phyloP scores from a whole-genome alignment of 2,888 invertebrate species.

The Hololepta plana region DNA sequence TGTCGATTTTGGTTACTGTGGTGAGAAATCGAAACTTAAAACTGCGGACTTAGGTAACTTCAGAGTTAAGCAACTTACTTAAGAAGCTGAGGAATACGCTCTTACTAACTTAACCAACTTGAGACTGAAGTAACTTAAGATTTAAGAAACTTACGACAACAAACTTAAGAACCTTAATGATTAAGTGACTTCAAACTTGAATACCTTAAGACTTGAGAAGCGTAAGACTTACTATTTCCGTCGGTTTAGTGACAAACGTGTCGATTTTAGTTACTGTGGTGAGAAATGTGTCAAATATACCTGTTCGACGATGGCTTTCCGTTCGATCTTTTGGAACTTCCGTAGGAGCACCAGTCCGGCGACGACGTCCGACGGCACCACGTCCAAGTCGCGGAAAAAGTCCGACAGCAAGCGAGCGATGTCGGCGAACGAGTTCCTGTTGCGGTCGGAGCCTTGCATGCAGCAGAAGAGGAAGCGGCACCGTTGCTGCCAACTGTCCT shows the following conservation, averaged over 20 bases:
- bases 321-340: slow-evolving; percentile 61
- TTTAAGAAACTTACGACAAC: no score
- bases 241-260: slow-evolving; percentile 1
- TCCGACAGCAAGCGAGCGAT: slow-evolving; percentile 68
- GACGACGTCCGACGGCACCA: slow-evolving; percentile 73
- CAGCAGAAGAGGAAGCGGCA: slow-evolving; percentile 70
- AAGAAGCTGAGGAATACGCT: no score
- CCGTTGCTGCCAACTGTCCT: slow-evolving; percentile 74
- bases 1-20: no score
- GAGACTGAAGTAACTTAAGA: slow-evolving; percentile 3
- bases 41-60: no score
- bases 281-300: slow-evolving; percentile 26
- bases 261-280: no score
- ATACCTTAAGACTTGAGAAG: slow-evolving; percentile 1
- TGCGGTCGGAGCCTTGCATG: slow-evolving; percentile 57
- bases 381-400: slow-evolving; percentile 75
- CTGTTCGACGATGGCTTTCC: slow-evolving; percentile 54
- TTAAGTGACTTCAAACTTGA: slow-evolving; percentile 3
- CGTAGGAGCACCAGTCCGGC: slow-evolving; percentile 66
- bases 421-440: slow-evolving; percentile 68
- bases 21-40: no score
- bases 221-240: not conserved
- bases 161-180: slow-evolving; percentile 2
- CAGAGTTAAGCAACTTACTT: no score
- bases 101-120: no score